Evolutionary conservation across 2,797 vertebrate species (phyloP).

Genomic region (Pangasius djambal): DNA sequence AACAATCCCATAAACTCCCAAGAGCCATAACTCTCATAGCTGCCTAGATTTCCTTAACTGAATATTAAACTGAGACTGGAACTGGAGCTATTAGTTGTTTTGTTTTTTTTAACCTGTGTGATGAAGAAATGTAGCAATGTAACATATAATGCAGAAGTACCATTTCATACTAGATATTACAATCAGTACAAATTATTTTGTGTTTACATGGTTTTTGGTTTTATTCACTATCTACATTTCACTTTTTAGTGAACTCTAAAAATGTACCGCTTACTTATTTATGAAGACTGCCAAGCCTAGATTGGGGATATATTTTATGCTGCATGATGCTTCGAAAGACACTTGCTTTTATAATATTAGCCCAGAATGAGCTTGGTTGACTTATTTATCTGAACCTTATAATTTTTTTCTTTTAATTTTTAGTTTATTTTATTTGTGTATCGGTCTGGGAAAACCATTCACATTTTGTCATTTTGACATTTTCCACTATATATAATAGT

Average conservation of each 20-base stretch:
- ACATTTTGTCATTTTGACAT: background rate
- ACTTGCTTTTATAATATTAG: conserved; percentile 79
- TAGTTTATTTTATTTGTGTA: conserved; percentile 60
- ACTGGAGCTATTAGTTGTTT: background rate
- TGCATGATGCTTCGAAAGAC: conserved; percentile 85
- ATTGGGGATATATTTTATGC: conserved; percentile 82
- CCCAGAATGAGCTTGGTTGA: conserved; percentile 76
- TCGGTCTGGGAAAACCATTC: background rate
- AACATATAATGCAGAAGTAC: background rate
- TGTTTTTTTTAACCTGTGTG: background rate
- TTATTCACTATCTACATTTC: conserved; percentile 56
- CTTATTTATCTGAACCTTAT: conserved; percentile 78
- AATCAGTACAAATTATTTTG: conserved; percentile 20
- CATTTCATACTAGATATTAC: background rate
- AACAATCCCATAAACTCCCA: background rate
- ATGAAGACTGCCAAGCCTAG: conserved; percentile 88
- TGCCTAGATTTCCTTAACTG: too few relatives aligned
- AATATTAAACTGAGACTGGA: background rate
- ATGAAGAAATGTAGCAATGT: background rate
- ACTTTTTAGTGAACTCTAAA: conserved; percentile 66
- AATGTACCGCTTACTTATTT: conserved; percentile 68
- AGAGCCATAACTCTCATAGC: background rate
- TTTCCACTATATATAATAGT: background rate
- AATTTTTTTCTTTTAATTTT: conserved; percentile 62
- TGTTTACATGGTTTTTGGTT: conserved; percentile 28